Base-by-base conservation (phyloP, 1,140 invertebrate species). In the Drosophila arawakana region DNA sequence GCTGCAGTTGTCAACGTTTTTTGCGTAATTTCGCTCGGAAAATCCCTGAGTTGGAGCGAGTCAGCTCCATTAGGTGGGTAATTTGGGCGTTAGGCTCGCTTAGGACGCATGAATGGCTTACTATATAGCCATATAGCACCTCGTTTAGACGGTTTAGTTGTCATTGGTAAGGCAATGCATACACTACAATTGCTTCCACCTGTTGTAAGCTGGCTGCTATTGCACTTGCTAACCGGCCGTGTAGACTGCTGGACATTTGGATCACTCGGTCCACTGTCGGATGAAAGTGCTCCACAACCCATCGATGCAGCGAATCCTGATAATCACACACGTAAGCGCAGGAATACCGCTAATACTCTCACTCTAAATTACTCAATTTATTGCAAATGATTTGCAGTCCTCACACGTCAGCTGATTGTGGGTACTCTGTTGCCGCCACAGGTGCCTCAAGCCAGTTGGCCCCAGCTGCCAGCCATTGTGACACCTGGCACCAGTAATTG, bases 361-460 rank as follows among this genome's bases (percentile, higher is more conserved):
- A 25, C 10, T 8, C 1, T 4, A 15, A 15, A 21, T 46, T 41
- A 15, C 21, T 41, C 0, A 0, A 13, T 6, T 25, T 43, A 7
- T 7, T 10, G 11, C 2, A 6, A 15, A 5, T 13, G 15, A 0
- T 47, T 39, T 57, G 11, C 43, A 92, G 91, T 80, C 30, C 61
- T 88, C 25, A 76, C 85, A 6, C 78, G 91, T 7, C 91, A 92
- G 74, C 54, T 92, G 46, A 85, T 92, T 63, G 77, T 78, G 47
- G 91, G 91, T 34, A 91, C 85, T 0, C 18, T 89, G 54, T 44
- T 86, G 47, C 80, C 80, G 1, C 65, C 72, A 2, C 60, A 62
- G 21, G 21, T 68, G 21, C 50, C 52, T 6, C 39, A 70, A 1
- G 82, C 73, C 6, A 62, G 68, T 13, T 85, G 76, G 82, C 71